Evolutionary conservation across 2,797 vertebrate genomes (phyloP).

Genomic region (Oreortyx pictus): DNA sequence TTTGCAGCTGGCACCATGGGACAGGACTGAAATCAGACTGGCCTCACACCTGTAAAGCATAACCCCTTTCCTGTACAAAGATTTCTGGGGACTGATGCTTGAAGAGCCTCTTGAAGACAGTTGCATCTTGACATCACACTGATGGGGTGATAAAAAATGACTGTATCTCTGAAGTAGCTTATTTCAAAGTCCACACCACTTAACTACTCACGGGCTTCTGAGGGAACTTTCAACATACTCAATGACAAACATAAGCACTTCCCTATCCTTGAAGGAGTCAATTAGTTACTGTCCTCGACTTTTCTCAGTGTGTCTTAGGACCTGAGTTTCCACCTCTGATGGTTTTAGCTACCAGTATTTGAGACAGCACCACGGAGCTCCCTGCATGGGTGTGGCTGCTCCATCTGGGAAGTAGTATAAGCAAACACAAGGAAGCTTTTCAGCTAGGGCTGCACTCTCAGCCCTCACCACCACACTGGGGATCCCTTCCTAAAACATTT

Average conservation of each 20-base stretch:
- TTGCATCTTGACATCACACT: constrained; percentile 11
- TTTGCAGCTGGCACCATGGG: not conserved
- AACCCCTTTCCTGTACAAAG: not conserved
- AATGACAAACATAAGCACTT: not conserved
- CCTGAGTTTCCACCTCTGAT: not conserved
- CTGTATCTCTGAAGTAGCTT: not conserved
- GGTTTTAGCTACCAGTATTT: not conserved
- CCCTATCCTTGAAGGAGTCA: not conserved
- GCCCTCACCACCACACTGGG: rapidly evolving
- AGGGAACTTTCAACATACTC: not conserved
- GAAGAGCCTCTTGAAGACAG: not conserved
- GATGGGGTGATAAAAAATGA: not conserved
- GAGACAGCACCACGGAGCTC: not conserved
- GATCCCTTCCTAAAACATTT: not conserved
- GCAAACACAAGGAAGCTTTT: not conserved
- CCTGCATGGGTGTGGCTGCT: rapidly evolving
- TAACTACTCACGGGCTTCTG: not conserved
- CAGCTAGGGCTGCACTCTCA: not conserved
- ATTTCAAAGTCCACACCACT: constrained; percentile 15
- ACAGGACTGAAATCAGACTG: constrained; percentile 12
- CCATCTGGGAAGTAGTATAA: not conserved
- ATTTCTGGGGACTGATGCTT: not conserved
- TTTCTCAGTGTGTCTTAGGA: not conserved
- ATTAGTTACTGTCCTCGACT: not conserved
- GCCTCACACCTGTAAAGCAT: not conserved